Base-by-base conservation (phyloP, 2,797 vertebrate genomes). In the Sebastes diaconus region DNA sequence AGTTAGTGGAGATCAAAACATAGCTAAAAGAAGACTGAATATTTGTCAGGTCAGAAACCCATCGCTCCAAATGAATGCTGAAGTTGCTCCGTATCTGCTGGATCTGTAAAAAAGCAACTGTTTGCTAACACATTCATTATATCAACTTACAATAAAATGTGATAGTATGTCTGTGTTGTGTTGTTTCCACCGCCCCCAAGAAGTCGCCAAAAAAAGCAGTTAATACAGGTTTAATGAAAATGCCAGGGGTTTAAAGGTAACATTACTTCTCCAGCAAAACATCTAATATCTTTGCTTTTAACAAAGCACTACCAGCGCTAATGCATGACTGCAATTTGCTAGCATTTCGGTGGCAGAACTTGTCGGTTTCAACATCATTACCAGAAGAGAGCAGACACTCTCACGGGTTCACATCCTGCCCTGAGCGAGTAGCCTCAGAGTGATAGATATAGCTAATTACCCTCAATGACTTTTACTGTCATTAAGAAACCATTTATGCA, bases 361-460 rank as follows among this genome's bases (percentile, higher is more conserved):
- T 27, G 55, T n/a, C 54, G 61, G 29, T 18, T 18, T 69, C 30
- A 70, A 64, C 50, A 42, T 68, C 22, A 65, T 81, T 69, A 66
- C 29, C 42, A 81, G 30, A 77, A 63, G 54, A 63, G 10, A 57
- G 60, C 68, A 60, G 75, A 60, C 30, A 42, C 58, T 78, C 72
- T 86, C 75, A 68, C 54, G 58, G 68, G 81, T 81, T 84, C 80
- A 80, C 8, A 25, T 88, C 65, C 68, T 71, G 84, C 81, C 83
- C 32, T 16, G 34, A 50, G 87, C 68, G 1, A 83, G 64, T 36
- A 5, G 72, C 67, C 75, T 59, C 32, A 3, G 24, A 69, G 77
- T 88, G 90, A 91, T 85, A 71, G 74, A 90, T 85, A 70, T 18
- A 8, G 25, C 72, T 84, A 84, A 87, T 90, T 88, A 77, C 74